Conservation (phyloP, 2,113 vertebrate species). For the Python bivittatus region DNA sequence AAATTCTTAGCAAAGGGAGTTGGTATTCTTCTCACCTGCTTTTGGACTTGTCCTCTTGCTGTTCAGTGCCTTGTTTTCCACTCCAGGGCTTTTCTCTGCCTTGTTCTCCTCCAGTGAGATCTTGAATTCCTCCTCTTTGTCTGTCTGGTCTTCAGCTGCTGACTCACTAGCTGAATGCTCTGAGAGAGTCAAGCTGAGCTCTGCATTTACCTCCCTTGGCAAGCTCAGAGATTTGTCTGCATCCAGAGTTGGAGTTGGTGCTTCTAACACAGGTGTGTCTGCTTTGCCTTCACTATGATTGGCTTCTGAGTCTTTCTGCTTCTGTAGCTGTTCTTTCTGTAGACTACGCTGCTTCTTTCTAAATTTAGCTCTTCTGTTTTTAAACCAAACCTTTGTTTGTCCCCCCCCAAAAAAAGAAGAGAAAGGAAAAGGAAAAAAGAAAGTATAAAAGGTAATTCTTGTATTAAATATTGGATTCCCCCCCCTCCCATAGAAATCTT, state of each 20-base stretch:
- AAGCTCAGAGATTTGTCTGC: constrained; percentile 73
- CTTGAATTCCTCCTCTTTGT: constrained; percentile 88
- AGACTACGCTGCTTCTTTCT: constrained; percentile 98
- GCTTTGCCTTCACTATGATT: constrained; percentile 77
- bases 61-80: constrained; percentile 76
- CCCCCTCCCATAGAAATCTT: background rate
- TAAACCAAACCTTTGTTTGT: constrained; percentile 92
- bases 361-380: constrained; percentile 97
- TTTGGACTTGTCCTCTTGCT: constrained; percentile 90
- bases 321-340: constrained; percentile 98
- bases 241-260: constrained; percentile 76
- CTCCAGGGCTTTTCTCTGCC: constrained; percentile 73
- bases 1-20: background rate
- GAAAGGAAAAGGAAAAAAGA: background rate
- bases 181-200: constrained; percentile 90
- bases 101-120: constrained; percentile 79
- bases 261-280: constrained; percentile 62
- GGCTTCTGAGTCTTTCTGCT: constrained; percentile 88
- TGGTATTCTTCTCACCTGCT: constrained; percentile 79
- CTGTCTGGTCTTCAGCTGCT: constrained; percentile 85
- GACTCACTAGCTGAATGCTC: constrained; percentile 94
- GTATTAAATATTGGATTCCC: background rate
- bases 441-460: background rate
- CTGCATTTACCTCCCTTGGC: constrained; percentile 76
- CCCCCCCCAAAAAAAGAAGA: background rate